phyloP scores from a whole-genome alignment of 2,113 vertebrate species.

The Perca fluviatilis region DNA sequence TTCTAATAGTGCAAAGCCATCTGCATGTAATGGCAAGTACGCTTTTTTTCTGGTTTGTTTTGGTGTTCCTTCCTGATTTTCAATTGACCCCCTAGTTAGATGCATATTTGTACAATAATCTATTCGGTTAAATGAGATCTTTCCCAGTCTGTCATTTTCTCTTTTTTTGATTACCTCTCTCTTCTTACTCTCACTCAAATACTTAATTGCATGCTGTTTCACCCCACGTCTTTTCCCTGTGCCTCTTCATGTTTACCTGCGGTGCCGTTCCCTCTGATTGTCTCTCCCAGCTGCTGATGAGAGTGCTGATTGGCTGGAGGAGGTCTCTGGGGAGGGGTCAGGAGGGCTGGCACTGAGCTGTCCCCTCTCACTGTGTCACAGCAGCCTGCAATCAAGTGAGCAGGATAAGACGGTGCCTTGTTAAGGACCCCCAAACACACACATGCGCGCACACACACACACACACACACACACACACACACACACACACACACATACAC shows the following conservation, averaged over 20 bases:
- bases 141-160: constrained; percentile 40
- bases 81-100: constrained; percentile 48
- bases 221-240: background rate
- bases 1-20: constrained; percentile 58
- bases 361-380: constrained; percentile 60
- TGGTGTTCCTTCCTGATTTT: constrained; percentile 58
- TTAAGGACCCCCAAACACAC: constrained; percentile 17
- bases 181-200: constrained; percentile 28
- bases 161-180: constrained; percentile 47
- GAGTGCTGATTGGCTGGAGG: constrained; percentile 72
- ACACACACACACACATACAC: constrained; percentile 4
- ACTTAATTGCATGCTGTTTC: constrained; percentile 48
- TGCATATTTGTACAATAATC: constrained; percentile 49
- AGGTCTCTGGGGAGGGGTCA: constrained; percentile 64
- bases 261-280: constrained; percentile 64
- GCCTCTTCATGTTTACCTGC: constrained; percentile 70
- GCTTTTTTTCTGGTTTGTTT: constrained; percentile 54
- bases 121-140: constrained; percentile 47
- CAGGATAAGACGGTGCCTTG: constrained; percentile 46
- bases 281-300: constrained; percentile 67
- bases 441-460: background rate
- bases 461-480: background rate
- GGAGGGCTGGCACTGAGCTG: constrained; percentile 50
- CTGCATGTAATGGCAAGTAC: constrained; percentile 41
- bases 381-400: constrained; percentile 63